Evolutionary conservation across 2,797 vertebrate genomes (phyloP), one percentile per base, ranked within the genome.

Genomic region (Sebastes glaucus): DNA sequence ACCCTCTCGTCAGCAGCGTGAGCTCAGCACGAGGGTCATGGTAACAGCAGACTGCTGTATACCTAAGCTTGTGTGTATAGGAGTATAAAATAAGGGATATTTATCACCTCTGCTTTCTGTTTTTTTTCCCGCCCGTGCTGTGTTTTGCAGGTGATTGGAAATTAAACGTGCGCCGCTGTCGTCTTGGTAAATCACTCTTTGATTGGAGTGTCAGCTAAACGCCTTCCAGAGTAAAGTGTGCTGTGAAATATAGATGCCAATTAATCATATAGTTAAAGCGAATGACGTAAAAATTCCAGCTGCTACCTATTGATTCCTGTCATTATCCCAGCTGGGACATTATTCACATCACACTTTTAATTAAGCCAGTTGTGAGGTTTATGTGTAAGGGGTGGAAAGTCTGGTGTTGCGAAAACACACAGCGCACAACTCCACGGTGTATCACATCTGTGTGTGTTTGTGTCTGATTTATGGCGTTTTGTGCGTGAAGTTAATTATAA

Each of bases 401-500:
- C 52, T 32, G 6, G 23, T 73, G 4, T 59, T 61, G 59, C 32
- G 49, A 5, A 68, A 33, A 56, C 55, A 70, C 33, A 60, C 57
- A 67, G 62, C 7, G 1, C 11, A 52, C 20, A 28, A 16, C 69
- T 71, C 72, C 46, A n/a, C 35, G 5, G 62, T 78, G 72, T 62
- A 56, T 81, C 16, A 0, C 59, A 67, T 55, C 10, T 78, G 64
- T 33, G 23, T 33, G 23, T 80, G 32, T 62, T 66, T 82, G 32
- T 82, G 76, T 86, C 86, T 85, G 81, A 88, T 90, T 85, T 82
- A 89, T 88, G 60, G 38, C 23, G 9, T 80, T 91, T 77, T 78
- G 32, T 81, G 65, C 80, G 56, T 83, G 23, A 75, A 79, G 82
- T 76, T 91, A 87, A 93, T 92, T 83, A 89, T 81, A 72, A 82